phyloP scores from a whole-genome alignment of 2,797 vertebrate species.

The Myotis vivesi region DNA sequence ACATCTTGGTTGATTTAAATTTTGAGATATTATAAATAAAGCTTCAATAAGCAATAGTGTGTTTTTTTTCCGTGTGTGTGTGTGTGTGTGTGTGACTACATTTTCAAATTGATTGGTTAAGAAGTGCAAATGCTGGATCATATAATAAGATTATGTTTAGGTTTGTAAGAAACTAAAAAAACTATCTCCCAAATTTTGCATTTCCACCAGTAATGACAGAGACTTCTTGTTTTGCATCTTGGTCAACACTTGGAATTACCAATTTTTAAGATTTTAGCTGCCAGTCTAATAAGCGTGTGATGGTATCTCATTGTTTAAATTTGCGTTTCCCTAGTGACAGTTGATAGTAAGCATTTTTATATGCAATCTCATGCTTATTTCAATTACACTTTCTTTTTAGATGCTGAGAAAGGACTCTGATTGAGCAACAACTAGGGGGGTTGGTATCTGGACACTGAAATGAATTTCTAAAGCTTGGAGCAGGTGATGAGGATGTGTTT shows the following conservation, averaged over 20 bases:
- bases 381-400: not conserved
- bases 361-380: not conserved
- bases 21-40: not conserved
- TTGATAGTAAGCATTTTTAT: not conserved
- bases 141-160: not conserved
- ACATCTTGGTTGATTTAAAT: not conserved
- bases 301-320: not conserved
- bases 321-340: not conserved
- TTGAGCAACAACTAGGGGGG: not conserved
- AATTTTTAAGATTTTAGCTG: not conserved
- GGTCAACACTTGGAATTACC: not conserved
- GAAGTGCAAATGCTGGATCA: not conserved
- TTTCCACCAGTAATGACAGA: not conserved
- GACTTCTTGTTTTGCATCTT: not conserved
- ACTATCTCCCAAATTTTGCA: not conserved
- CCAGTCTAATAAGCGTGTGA: not conserved
- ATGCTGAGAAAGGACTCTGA: not conserved
- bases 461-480: not conserved
- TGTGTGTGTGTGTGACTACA: not conserved
- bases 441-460: not conserved
- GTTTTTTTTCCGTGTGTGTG: not conserved
- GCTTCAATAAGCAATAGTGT: not conserved
- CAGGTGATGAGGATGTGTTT: not conserved
- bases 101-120: not conserved
- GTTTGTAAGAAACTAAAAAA: not conserved